Evolutionary conservation across 2,797 vertebrate genomes (phyloP), one percentile per base, ranked within the genome.

Genomic region (Amblyraja radiata): DNA sequence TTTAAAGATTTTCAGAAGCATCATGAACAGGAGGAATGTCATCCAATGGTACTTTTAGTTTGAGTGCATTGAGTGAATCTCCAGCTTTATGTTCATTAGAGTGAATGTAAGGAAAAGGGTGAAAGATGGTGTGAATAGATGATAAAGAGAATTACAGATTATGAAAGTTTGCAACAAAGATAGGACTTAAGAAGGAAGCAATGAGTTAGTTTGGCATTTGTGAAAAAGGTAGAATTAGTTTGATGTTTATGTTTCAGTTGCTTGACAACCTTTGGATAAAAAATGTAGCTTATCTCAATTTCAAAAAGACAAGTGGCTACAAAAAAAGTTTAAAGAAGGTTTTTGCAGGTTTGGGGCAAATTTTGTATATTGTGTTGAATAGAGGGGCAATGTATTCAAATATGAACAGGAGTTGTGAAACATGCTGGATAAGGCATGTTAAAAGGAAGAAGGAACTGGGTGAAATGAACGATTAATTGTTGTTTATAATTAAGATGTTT

Each of bases 101-200:
- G 46, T 58, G 80, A 83, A 83, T 83, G 80, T 58, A 25, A 83
- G 80, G 46, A 83, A 83, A 83, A 25, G 80, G 28, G 25, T 83
- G 80, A 58, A 83, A 54, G 46, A 18, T 13, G 9, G 39, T 54
- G 36, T 21, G 7, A 39, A 81, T 46, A 81, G 79, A 54, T 46
- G 32, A 80, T 78, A 78, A 28, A 78, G 32, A 32, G 28, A 78
- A 13, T 16, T 81, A 81, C 80, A 83, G 46, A 58, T 23, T 79
- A 36, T 36, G 78, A 36, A 79, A 58, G 58, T 83, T 46, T 83
- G 46, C 14, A 79, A 79, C 36, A 83, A 54, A 58, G 25, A 8
- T 23, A 83, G 39, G 13, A 6, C 1, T 2, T 8, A 25, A 25
- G 46, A 83, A 54, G 80, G 54, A 58, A 9, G 36, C 77, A 32